Percentiles rank a stretch among this genome's conserved stretches.
Evolutionary conservation across 1,140 invertebrate species (phyloP).

Genomic region (Popillia japonica): DNA sequence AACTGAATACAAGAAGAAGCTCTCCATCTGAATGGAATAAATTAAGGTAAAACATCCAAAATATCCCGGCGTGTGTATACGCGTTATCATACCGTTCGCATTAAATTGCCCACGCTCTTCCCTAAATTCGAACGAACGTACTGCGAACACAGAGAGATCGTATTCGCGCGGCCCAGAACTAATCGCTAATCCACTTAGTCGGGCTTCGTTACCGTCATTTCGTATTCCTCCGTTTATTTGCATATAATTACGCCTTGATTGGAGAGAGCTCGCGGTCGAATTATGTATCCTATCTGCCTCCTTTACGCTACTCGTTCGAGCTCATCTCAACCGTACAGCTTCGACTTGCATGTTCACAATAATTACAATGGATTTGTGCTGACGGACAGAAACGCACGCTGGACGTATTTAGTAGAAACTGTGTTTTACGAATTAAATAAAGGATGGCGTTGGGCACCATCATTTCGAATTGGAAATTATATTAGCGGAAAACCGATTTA

Average conservation of each 20-base stretch:
- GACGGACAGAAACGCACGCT: no score
- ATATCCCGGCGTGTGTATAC: not conserved
- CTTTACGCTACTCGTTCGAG: not conserved
- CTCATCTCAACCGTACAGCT: not conserved
- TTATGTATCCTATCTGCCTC: not conserved
- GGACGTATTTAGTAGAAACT: no score
- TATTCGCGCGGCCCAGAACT: not conserved
- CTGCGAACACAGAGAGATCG: not conserved
- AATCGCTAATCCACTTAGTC: constrained; percentile 31
- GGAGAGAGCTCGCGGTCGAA: constrained; percentile 9
- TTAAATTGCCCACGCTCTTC: not conserved
- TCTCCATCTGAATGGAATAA: no score
- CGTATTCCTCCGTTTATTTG: constrained; percentile 26
- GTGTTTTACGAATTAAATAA: no score
- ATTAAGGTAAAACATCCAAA: no score
- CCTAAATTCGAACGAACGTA: not conserved
- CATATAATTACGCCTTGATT: constrained; percentile 31
- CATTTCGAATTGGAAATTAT: not conserved
- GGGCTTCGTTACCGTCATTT: constrained; percentile 26
- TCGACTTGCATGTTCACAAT: no score
- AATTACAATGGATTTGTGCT: no score
- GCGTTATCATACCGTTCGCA: not conserved
- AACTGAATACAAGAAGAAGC: no score
- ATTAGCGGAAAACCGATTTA: no score
- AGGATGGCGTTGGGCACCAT: not conserved